A percentile compares a stretch with the other conserved stretches of the same genome.
Evolutionary conservation across 2,888 invertebrate species (phyloP).

Genomic region (Fragum sueziense): DNA sequence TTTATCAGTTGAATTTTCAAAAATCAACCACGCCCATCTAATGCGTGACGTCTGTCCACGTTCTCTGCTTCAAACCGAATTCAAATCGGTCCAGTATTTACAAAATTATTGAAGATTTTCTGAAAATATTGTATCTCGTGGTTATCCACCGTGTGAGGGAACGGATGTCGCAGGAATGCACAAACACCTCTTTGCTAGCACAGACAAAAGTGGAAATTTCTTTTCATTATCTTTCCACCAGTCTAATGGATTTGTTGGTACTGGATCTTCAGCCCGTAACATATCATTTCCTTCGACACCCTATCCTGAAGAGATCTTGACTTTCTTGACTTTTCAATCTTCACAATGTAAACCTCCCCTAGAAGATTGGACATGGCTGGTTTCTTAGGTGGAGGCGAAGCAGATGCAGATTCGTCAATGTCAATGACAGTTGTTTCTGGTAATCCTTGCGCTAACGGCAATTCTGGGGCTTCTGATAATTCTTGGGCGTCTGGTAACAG

Average conservation of each 20-base stretch:
- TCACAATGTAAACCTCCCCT: slow-evolving; percentile 29
- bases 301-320: slow-evolving; percentile 9
- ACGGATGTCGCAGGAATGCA: slow-evolving; percentile 46
- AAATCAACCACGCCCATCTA: too few relatives aligned
- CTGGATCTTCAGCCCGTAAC: slow-evolving; percentile 22
- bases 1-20: too few relatives aligned
- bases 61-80: too few relatives aligned
- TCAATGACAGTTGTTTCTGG: neutral
- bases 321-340: slow-evolving; percentile 23
- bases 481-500: too few relatives aligned
- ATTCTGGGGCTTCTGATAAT: neutral
- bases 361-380: slow-evolving; percentile 36
- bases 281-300: slow-evolving; percentile 9
- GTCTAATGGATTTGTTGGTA: slow-evolving; percentile 6
- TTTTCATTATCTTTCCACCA: slow-evolving; percentile 38
- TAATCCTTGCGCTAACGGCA: neutral
- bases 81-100: too few relatives aligned
- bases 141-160: too few relatives aligned
- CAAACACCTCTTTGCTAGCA: slow-evolving; percentile 21
- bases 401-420: neutral
- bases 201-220: slow-evolving; percentile 33
- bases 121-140: too few relatives aligned
- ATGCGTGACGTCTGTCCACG: too few relatives aligned
- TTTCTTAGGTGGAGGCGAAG: neutral
- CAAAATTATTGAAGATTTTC: too few relatives aligned